Evolutionary conservation across 2,888 invertebrate species (phyloP).

Genomic region (Drosophila limbata): DNA sequence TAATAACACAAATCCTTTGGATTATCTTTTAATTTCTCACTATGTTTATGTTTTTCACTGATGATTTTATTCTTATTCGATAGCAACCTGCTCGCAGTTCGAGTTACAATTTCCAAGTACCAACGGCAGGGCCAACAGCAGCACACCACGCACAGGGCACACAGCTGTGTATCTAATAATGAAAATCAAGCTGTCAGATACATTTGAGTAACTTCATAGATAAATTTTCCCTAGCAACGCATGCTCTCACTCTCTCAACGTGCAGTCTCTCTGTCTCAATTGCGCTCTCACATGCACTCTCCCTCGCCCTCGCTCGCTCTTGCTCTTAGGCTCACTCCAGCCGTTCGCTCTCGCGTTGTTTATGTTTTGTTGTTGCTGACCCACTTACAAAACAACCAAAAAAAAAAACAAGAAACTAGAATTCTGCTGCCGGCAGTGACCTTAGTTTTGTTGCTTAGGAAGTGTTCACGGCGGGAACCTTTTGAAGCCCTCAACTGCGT

Average conservation of each 20-base stretch:
- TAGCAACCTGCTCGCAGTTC: constrained; percentile 68
- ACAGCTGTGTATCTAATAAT: constrained; percentile 78
- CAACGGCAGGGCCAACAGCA: constrained; percentile 25
- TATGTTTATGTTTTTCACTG: constrained; percentile 14
- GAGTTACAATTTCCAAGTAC: constrained; percentile 47
- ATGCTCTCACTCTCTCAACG: constrained; percentile 52
- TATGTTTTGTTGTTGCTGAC: constrained; percentile 66
- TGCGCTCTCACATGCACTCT: background rate
- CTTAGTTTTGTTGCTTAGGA: constrained; percentile 48
- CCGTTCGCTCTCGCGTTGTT: constrained; percentile 47
- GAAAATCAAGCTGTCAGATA: constrained; percentile 67
- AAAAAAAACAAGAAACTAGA: constrained; percentile 16
- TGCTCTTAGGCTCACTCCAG: background rate
- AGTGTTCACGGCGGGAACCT: constrained; percentile 23
- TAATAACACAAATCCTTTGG: background rate
- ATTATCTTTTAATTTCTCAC: background rate
- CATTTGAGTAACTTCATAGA: constrained; percentile 54
- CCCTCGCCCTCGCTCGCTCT: constrained; percentile 13
- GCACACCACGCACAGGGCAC: constrained; percentile 46
- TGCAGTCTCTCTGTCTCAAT: constrained; percentile 4
- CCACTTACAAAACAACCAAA: constrained; percentile 50
- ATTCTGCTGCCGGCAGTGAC: constrained; percentile 49
- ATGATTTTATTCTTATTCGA: constrained; percentile 46
- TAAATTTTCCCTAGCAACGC: constrained; percentile 61
- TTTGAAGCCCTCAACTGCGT: constrained; percentile 12